phyloP scores from a whole-genome alignment of 1,140 invertebrate species.

The Calephelis virginiensis region DNA sequence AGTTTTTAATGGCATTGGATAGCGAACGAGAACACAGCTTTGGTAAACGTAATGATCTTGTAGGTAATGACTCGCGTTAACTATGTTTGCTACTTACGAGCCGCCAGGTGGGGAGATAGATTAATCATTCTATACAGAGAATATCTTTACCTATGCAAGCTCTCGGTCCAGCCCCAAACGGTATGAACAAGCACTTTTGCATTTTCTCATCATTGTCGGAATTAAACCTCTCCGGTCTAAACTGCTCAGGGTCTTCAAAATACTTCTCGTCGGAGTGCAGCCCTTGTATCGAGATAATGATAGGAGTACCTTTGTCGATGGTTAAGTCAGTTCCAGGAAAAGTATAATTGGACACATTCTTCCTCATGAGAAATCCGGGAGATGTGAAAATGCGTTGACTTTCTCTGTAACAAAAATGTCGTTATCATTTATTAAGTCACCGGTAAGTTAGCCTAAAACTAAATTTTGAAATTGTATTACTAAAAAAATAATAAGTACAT shows the following conservation, averaged over 20 bases:
- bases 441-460: too few species aligned
- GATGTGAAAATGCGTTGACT: conserved; percentile 4
- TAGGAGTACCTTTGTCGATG: conserved; percentile 15
- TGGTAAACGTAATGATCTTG: too few species aligned
- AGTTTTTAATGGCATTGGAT: too few species aligned
- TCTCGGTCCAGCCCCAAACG: conserved; percentile 29
- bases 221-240: conserved; percentile 28
- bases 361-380: background rate
- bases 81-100: too few species aligned
- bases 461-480: too few species aligned
- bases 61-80: too few species aligned
- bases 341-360: background rate
- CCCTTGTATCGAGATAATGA: conserved; percentile 23
- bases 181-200: conserved; percentile 18
- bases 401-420: conserved; percentile 6
- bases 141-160: conserved; percentile 28
- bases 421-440: too few species aligned
- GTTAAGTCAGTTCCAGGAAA: conserved; percentile 9
- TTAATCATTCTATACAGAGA: too few species aligned
- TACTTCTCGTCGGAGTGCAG: conserved; percentile 24
- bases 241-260: conserved; percentile 25
- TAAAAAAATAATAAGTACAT: too few species aligned
- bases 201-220: conserved; percentile 9
- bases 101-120: too few species aligned
- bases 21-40: too few species aligned